phyloP scores from a whole-genome alignment of 2,888 invertebrate genomes.

The Kryphioiulus occultus region DNA sequence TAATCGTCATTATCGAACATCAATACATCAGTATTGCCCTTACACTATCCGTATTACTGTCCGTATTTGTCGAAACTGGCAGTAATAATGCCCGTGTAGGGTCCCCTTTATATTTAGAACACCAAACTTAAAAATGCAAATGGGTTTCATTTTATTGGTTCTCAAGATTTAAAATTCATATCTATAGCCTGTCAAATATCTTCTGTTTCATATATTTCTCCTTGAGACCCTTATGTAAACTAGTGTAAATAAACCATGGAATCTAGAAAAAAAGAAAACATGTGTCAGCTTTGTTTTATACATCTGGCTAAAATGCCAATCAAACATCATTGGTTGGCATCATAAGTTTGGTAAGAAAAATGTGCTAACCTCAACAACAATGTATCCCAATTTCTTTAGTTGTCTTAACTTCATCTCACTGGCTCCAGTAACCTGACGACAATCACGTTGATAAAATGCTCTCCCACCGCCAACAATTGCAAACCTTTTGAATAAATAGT shows the following conservation, averaged over 20 bases:
- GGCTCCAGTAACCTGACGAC: not conserved
- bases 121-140: too few relatives aligned
- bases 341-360: too few relatives aligned
- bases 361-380: not conserved
- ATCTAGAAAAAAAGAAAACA: not conserved
- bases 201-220: not conserved
- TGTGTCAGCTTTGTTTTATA: not conserved
- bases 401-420: constrained; percentile 18
- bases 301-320: too few relatives aligned
- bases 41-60: too few relatives aligned
- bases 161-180: not conserved
- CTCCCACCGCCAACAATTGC: not conserved
- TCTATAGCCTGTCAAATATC: not conserved
- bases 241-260: constrained; percentile 25
- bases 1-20: too few relatives aligned
- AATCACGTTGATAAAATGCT: not conserved
- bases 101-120: too few relatives aligned
- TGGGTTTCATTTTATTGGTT: too few relatives aligned
- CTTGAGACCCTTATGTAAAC: not conserved
- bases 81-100: too few relatives aligned
- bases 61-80: too few relatives aligned
- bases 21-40: too few relatives aligned
- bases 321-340: too few relatives aligned
- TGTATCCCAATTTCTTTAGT: not conserved
- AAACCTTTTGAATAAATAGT: not conserved